Base-by-base conservation (phyloP, 2,797 vertebrate species). In the Rhinichthys osculus region DNA sequence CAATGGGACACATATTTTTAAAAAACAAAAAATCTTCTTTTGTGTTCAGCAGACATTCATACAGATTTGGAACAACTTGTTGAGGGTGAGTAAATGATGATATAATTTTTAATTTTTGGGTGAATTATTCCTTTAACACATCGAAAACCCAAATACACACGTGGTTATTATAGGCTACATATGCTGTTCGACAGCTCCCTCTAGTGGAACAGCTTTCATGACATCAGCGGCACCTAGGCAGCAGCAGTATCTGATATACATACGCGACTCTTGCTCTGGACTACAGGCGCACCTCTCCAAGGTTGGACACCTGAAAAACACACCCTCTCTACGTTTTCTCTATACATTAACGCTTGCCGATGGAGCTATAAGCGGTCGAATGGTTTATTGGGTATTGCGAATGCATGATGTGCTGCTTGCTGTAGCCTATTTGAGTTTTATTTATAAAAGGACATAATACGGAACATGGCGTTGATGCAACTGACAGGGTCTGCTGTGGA, bases 181-280 rank as follows among this genome's bases (percentile, higher is more conserved):
- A 4, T 79, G 23, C 69, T 82, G 21, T 33, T 77, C 10, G 44
- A 86, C 38, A 50, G 5, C 80, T 64, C 52, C 78, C 64, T 77
- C 86, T 84, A 79, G 30, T 74, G 88, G 72, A 33, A 6, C 7
- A 59, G 5, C 2, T 16, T 16, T 23, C 5, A 11, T 19, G 16
- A 6, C 79, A 10, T 90, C 85, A 88, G 82, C 78, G 88, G 91
- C 86, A 73, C 83, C 85, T 69, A 85, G 85, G 83, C 86, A 11
- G 66, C 89, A 47, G 66, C 89, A 47, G 85, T 30, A 10, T 57
- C 80, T 40, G 83, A 83, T 50, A 83, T 50, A 73, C 71, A 88
- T 21, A 72, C 81, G 27, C 62, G 62, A 62, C 69, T 70, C 19
- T 52, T 73, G 21, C 77, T 59, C 59, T 54, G 86, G 81, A 74